phyloP scores from a whole-genome alignment of 2,888 invertebrate genomes.

The Nezara viridula region DNA sequence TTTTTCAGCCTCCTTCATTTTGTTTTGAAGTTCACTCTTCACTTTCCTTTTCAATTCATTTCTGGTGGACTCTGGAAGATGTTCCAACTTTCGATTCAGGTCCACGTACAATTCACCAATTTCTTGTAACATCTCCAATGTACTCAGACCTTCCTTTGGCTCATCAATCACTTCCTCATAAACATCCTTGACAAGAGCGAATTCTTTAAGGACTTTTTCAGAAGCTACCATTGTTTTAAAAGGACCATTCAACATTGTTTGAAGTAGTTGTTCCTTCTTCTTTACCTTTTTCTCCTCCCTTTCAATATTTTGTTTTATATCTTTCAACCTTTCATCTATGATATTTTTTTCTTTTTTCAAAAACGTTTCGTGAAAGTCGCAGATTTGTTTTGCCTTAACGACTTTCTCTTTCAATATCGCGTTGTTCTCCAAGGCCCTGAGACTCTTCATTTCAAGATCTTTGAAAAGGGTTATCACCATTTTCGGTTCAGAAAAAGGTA shows the following conservation, averaged over 20 bases:
- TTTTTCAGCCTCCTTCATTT: slow-evolving; percentile 60
- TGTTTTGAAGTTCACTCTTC: slow-evolving; percentile 39
- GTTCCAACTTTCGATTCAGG: slow-evolving; percentile 61
- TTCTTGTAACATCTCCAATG: slow-evolving; percentile 61
- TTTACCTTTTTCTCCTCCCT: slow-evolving; percentile 50
- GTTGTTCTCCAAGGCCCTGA: slow-evolving; percentile 44
- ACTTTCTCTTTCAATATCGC: slow-evolving; percentile 6
- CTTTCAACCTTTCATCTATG: slow-evolving; percentile 22
- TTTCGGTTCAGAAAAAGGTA: slow-evolving; percentile 49
- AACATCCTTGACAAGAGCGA: slow-evolving; percentile 53
- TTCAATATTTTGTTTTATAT: slow-evolving; percentile 49
- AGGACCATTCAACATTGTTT: slow-evolving; percentile 24
- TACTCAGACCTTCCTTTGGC: slow-evolving; percentile 57
- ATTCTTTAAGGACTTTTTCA: slow-evolving; percentile 52
- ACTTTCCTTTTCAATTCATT: slow-evolving; percentile 57
- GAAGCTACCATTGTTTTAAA: slow-evolving; percentile 60
- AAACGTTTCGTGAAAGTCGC: not conserved
- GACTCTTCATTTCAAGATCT: slow-evolving; percentile 51
- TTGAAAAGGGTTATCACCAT: slow-evolving; percentile 15
- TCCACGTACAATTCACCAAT: slow-evolving; percentile 60
- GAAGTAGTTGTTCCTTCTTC: slow-evolving; percentile 30
- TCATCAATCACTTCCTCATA: slow-evolving; percentile 53
- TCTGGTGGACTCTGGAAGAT: slow-evolving; percentile 59
- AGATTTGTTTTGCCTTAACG: slow-evolving; percentile 1
- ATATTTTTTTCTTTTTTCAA: not conserved